Base-by-base conservation (phyloP, 2,797 vertebrate species). In the Xyrichtys novacula region DNA sequence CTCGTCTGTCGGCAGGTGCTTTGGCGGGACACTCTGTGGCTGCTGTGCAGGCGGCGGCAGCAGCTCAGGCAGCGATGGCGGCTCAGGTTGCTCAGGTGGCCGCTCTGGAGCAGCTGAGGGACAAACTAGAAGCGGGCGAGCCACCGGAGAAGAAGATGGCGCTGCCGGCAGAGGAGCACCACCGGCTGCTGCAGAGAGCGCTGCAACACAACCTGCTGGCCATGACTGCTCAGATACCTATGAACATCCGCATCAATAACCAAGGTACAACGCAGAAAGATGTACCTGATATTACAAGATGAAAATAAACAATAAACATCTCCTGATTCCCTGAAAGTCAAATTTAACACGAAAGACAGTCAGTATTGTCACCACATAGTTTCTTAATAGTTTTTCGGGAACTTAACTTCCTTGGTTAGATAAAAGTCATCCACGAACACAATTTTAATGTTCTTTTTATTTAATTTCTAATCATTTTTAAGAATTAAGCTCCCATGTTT, bases 231-330 rank as follows among this genome's bases (percentile, higher is more conserved):
- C 98, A 98, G 91, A 89, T 98, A 78, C 98, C 98, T 31, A 98
- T 99, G 97, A 99, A 95, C 92, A 97, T 99, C 80, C 96, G 97
- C 56, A 98, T 99, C 92, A 98, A 95, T 86, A 97, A 93, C 93
- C 97, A 97, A 95, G 97, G 96, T 96, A 93, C 32, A 49, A 31
- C 40, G 12, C 14, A 54, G 42, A 60, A 16, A 7, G 5, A n/a
- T 36, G 56, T 28, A n/a, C 29, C 3, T n/a, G n/a, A n/a, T n/a
- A n/a, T n/a, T n/a, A n/a, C n/a, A n/a, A n/a, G n/a, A n/a, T n/a
- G n/a, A n/a, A n/a, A n/a, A n/a, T n/a, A n/a, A n/a, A n/a, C n/a
- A n/a, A n/a, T n/a, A n/a, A n/a, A n/a, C n/a, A n/a, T n/a, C n/a
- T n/a, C n/a, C n/a, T n/a, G n/a, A n/a, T n/a, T n/a, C n/a, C n/a